Evolutionary conservation across 2,113 vertebrate species (phyloP), one percentile per base, ranked within the genome.

Genomic region (Scolopax mira): DNA sequence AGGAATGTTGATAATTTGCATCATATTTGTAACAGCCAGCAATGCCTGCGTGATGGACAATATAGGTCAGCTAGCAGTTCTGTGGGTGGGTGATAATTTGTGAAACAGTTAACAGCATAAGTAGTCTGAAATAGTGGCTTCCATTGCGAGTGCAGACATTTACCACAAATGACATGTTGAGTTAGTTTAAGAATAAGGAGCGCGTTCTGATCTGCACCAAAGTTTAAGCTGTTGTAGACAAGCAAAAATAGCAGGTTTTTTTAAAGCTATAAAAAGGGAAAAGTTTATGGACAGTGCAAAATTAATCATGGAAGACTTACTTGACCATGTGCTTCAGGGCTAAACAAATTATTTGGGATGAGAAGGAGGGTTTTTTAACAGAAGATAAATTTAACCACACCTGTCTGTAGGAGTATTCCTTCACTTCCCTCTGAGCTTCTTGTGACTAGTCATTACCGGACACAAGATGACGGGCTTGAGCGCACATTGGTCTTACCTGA

Each of bases 1-100:
- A 93, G 85, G 80, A 92, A 94, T 74, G 10, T 55, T 94, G 90
- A 73, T 97, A 96, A 96, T 97, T 93, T 96, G 61, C 19, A 93
- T 55, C 46, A 49, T 69, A 92, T 95, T 91, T 87, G 48, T 81
- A 96, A 71, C 70, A 91, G 86, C 93, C 37, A 89, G 51, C 37
- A 95, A 52, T 73, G 92, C n/a, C 95, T 95, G 67, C 18, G 3
- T 93, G 92, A 93, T 73, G 94, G 33, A 75, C 46, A 94, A 10
- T 89, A 71, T 83, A 90, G 73, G 82, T 94, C 81, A 97, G 8
- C 70, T 87, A 67, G 41, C 33, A 85, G 66, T 74, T 91, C 82
- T 77, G 7, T 73, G 31, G 55, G 7, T 73, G 31, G 55, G 24
- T 42, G 52, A 77, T 49, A 75, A 52, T 71, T 95, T 22, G 22